Evolutionary conservation across 2,797 vertebrate species (phyloP).

Genomic region (Semaprochilodus insignis): DNA sequence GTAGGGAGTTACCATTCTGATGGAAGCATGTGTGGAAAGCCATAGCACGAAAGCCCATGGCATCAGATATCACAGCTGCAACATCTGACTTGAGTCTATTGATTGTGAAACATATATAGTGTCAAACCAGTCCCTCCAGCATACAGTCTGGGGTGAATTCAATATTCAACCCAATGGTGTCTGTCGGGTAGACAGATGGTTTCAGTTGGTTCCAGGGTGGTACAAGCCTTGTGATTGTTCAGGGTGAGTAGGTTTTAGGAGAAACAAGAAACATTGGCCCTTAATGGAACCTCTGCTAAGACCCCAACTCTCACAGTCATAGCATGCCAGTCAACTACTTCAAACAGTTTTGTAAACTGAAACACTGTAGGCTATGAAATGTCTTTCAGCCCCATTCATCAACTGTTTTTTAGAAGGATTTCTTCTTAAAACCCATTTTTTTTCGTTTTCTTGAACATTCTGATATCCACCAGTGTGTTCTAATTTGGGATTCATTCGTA

Average conservation of each 20-base stretch:
- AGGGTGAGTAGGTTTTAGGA: not conserved
- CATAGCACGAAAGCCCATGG: not conserved
- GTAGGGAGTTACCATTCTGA: not conserved
- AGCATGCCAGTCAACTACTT: no score
- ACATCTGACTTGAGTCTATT: not conserved
- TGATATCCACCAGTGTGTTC: no score
- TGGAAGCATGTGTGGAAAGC: not conserved
- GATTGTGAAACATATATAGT: not conserved
- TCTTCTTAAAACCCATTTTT: no score
- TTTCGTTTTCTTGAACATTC: no score
- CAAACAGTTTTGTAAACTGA: not conserved
- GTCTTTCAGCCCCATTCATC: no score
- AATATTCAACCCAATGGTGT: not conserved
- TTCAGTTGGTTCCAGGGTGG: not conserved
- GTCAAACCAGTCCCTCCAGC: not conserved
- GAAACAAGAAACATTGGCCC: not conserved
- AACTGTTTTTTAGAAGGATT: no score
- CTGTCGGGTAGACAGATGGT: not conserved
- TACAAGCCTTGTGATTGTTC: not conserved
- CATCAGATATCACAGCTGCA: conserved; percentile 5
- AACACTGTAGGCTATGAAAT: no score
- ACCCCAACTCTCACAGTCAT: not conserved
- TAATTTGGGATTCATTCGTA: no score
- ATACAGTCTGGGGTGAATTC: not conserved
- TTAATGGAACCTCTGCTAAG: no score